A percentile compares a stretch with the other conserved stretches of the same genome.
phyloP scores from a whole-genome alignment of 2,113 vertebrate genomes.

The Phycodurus eques region DNA sequence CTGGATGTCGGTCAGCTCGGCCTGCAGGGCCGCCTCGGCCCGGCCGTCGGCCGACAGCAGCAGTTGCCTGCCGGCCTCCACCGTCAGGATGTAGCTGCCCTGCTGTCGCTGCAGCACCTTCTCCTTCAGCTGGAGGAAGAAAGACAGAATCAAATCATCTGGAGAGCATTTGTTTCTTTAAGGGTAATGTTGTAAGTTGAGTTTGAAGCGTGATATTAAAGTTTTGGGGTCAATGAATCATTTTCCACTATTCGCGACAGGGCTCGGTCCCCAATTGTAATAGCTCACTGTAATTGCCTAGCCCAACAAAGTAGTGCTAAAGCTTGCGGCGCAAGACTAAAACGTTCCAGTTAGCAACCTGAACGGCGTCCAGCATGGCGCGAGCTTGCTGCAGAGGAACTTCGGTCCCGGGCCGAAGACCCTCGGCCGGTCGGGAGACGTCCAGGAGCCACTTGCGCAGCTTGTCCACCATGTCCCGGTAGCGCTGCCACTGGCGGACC shows the following conservation, averaged over 20 bases:
- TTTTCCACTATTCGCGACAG: too few species aligned
- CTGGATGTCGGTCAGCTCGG: slow-evolving; percentile 87
- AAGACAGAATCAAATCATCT: neutral
- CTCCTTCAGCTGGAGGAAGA: slow-evolving; percentile 81
- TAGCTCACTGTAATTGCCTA: too few species aligned
- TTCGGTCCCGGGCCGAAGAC: slow-evolving; percentile 62
- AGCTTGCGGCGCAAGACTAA: too few species aligned
- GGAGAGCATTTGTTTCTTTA: too few species aligned
- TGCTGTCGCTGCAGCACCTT: slow-evolving; percentile 90
- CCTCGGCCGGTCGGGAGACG: slow-evolving; percentile 71
- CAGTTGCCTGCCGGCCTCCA: slow-evolving; percentile 91
- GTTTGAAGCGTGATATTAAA: too few species aligned
- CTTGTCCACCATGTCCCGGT: slow-evolving; percentile 88
- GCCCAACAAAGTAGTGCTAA: too few species aligned
- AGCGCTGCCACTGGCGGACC: slow-evolving; percentile 93
- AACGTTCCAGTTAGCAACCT: slow-evolving; percentile 69
- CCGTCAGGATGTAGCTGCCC: slow-evolving; percentile 93
- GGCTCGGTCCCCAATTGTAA: too few species aligned
- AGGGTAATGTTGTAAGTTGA: too few species aligned
- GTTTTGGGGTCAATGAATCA: too few species aligned
- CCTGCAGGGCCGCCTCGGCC: slow-evolving; percentile 80
- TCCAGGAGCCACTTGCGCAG: slow-evolving; percentile 86
- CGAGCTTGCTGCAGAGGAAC: slow-evolving; percentile 86
- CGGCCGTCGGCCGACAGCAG: slow-evolving; percentile 84
- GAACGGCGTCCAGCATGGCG: slow-evolving; percentile 83